Base-by-base conservation (phyloP, 2,888 invertebrate species). In the Craniophora ligustri region DNA sequence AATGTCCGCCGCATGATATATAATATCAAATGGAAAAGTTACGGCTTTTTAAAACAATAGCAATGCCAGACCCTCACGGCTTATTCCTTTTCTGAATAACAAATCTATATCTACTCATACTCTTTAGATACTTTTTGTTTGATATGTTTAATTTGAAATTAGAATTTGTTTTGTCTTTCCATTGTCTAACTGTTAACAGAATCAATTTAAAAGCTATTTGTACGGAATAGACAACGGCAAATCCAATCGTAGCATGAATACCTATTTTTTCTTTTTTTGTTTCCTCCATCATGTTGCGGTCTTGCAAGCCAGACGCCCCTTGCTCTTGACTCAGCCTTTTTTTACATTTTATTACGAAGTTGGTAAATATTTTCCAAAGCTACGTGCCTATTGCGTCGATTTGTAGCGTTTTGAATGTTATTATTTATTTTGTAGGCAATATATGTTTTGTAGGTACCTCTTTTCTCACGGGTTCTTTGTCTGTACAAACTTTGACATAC, bases 1-100 rank as follows among this genome's bases (percentile, higher is more conserved):
- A 93, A 91, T 92, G 92, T 92, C 92, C 90, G 92, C 89, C 83
- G 78, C 80, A 74, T 91, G 89, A 92, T 92, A 89, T 92, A 93
- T 92, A 90, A 89, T 88, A 89, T 88, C 84, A 89, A 89, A 92
- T 87, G 89, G 89, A 84, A 89, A 89, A 92, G 91, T 91, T 89
- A 91, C 87, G 82, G 86, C 86, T 81, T 91, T 91, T 91, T 91
- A 91, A 92, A 92, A 93, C 91, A 92, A 92, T 90, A 86, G 85
- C 77, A 81, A 76, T 81, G 85, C 81, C 82, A 75, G 72, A 76
- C 79, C 78, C 79, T 78, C 79, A 70, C 16, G 23, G 76, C 79
- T 78, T 79, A 78, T 72, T 83, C 82, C 81, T 82, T 86, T 86
- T 84, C 75, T 83, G 85, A 82, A 86, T 86, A 84, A 84, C 85